Base-by-base conservation (phyloP, 2,113 vertebrate species). In the Saimiri boliviensis region DNA sequence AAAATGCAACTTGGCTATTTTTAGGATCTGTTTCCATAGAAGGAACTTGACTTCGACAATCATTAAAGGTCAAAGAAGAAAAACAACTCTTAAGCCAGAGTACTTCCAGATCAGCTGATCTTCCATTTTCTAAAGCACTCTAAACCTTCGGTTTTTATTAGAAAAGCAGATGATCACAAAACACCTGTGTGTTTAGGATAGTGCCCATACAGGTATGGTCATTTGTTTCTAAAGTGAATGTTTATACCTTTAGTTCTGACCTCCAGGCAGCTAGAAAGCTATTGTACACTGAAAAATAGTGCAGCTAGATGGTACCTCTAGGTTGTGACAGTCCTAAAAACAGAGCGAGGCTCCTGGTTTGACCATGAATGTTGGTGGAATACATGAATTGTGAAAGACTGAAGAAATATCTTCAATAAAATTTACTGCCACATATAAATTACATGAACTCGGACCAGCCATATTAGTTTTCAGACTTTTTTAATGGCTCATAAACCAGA, bases 211-310 rank as follows among this genome's bases (percentile, higher is more conserved):
- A 60, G 13, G n/a, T 82, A 89, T 14, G 37, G 12, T 76, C 52
- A 88, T 54, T 95, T 97, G 58, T 86, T 87, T 94, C 47, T 80
- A 71, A 87, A 25, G n/a, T 80, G 11, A 37, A 76, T 79, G 35
- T 92, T 90, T 88, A 83, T 76, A 86, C 13, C n/a, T 84, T 93
- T 17, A 83, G 2, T 76, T 90, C 35, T 74, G 47, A 68, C 63
- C 82, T 94, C 87, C 0, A 76, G 14, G 47, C 37, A 66, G 17
- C 68, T 30, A 13, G 45, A 88, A 93, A 60, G 73, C 40, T 84
- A 7, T 10, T 86, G 1, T 37, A n/a, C 27, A 14, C 23, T 82
- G n/a, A 77, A 76, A 84, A 63, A 79, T 14, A 45, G 1, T 17
- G 25, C 11, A 85, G 30, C 11, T 16, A 63, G 10, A 49, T 49